Evolutionary conservation across 2,113 vertebrate species (phyloP).

Genomic region (Syngnathoides biaculeatus): DNA sequence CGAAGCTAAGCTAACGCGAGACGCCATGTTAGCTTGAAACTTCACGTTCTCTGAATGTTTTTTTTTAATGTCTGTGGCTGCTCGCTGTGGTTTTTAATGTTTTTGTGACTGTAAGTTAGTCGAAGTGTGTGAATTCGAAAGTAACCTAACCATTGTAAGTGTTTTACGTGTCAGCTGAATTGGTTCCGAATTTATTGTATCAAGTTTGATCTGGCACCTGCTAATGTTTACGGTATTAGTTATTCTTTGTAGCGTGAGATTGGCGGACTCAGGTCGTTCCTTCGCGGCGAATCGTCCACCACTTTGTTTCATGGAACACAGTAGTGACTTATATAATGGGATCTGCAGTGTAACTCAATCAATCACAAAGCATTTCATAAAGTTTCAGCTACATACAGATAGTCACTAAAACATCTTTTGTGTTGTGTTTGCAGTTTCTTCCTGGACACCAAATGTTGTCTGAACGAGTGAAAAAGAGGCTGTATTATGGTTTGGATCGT

Average conservation of each 20-base stretch:
- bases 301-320: neutral
- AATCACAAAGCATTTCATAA: no score
- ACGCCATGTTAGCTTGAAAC: neutral
- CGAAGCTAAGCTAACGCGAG: slow-evolving; percentile 14
- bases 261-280: neutral
- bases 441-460: slow-evolving; percentile 88
- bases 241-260: neutral
- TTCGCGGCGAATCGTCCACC: neutral
- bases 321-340: neutral
- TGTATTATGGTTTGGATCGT: slow-evolving; percentile 91
- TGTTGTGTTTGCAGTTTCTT: slow-evolving; percentile 77
- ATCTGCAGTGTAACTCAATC: no score
- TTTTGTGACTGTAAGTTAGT: no score
- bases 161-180: neutral
- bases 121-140: neutral
- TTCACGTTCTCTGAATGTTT: neutral
- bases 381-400: no score
- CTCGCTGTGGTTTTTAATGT: no score
- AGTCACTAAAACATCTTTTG: no score
- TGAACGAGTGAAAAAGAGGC: slow-evolving; percentile 83
- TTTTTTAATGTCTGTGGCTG: neutral
- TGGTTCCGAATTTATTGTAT: neutral
- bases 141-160: neutral
- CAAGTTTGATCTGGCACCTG: neutral
- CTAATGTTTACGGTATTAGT: neutral